Evolutionary conservation across 1,140 invertebrate species (phyloP).

Genomic region (Coptotermes formosanus): DNA sequence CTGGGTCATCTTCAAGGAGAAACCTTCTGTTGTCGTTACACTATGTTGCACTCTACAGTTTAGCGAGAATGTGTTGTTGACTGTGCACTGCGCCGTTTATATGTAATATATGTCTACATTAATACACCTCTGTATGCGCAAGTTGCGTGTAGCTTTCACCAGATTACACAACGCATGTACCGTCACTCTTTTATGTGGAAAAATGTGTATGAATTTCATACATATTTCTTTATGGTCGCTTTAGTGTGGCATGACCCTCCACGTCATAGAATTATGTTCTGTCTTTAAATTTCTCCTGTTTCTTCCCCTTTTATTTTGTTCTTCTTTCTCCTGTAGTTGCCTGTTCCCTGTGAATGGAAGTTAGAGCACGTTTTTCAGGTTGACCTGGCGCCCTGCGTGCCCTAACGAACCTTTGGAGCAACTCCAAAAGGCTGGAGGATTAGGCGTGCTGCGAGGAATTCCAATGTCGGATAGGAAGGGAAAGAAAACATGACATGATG

Average conservation of each 20-base stretch:
- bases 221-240: not conserved
- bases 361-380: constrained; percentile 24
- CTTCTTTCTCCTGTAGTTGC: not conserved
- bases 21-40: no score
- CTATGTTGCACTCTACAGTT: no score
- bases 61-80: no score
- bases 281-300: no score
- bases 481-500: constrained; percentile 6
- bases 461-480: constrained; percentile 16
- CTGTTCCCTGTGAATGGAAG: not conserved
- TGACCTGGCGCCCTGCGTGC: constrained; percentile 24
- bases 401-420: constrained; percentile 23
- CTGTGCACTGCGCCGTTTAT: no score
- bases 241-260: not conserved
- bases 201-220: constrained; percentile 15
- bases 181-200: not conserved
- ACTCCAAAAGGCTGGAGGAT: constrained; percentile 16
- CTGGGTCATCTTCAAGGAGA: no score
- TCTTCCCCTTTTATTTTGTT: not conserved
- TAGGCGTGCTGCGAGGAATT: constrained; percentile 20
- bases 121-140: no score
- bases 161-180: no score
- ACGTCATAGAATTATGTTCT: not conserved
- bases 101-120: no score
- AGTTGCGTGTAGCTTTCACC: no score